These are phyloP conservation scores for Zaprionus inermis DNA, from an alignment of 1,140 invertebrate species.

Conservation along the genomic window DNA sequence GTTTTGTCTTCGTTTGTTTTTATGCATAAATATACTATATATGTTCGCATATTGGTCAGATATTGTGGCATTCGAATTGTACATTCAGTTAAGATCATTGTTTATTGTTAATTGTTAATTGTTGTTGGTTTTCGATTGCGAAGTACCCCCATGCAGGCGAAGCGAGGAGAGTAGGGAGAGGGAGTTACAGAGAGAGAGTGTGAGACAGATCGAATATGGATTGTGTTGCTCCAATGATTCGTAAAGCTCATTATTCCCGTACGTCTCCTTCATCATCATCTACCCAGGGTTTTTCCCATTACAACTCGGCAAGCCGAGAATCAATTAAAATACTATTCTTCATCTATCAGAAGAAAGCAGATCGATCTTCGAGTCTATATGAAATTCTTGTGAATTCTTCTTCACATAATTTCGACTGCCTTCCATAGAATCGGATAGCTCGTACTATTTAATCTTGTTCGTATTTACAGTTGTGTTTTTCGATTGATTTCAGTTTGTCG, in stretches of 20 bases:
- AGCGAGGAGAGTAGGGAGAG: not conserved
- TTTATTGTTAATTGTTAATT: constrained; percentile 39
- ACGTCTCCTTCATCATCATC: not conserved
- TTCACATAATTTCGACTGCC: not conserved
- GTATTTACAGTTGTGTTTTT: constrained; percentile 67
- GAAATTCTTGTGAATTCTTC: too few species aligned
- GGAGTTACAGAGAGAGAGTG: not conserved
- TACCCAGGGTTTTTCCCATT: not conserved
- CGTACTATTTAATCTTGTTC: constrained; percentile 16
- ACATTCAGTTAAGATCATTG: constrained; percentile 55
- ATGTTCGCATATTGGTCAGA: constrained; percentile 51
- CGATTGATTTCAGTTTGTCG: constrained; percentile 37
- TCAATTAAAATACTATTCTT: constrained; percentile 34
- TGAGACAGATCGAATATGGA: not conserved
- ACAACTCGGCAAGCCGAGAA: constrained; percentile 8
- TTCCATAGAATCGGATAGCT: constrained; percentile 5
- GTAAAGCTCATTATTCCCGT: not conserved
- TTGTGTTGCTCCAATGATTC: too few species aligned
- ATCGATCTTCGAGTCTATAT: too few species aligned
- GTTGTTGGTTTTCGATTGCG: not conserved
- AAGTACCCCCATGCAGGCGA: constrained; percentile 14
- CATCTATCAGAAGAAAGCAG: constrained; percentile 6
- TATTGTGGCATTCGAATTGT: constrained; percentile 60
- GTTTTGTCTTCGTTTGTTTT: constrained; percentile 3
- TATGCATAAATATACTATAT: constrained; percentile 34